Conservation (phyloP, 2,888 invertebrate genomes). For the Omphaloscelis lunosa region DNA sequence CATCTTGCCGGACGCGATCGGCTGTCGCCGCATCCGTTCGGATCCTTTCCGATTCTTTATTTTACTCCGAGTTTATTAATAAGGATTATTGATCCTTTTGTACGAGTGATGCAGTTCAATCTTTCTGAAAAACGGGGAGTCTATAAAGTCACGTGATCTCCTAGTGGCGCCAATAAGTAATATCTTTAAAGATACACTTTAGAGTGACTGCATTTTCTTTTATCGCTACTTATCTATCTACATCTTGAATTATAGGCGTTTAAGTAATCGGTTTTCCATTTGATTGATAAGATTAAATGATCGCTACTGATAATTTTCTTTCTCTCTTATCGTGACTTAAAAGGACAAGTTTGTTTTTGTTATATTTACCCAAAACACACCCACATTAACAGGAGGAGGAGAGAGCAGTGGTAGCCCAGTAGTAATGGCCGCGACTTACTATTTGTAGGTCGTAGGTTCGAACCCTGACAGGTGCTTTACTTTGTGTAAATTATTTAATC, state of each 20-base stretch:
- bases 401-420: too few species aligned
- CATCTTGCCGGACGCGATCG: too few species aligned
- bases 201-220: slow-evolving; percentile 9
- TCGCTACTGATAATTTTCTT: slow-evolving; percentile 1
- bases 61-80: not conserved
- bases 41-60: too few species aligned
- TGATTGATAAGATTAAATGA: slow-evolving; percentile 27
- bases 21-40: too few species aligned
- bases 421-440: too few species aligned
- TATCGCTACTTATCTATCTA: slow-evolving; percentile 38
- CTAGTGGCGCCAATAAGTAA: slow-evolving; percentile 40
- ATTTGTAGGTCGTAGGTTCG: too few species aligned
- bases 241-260: not conserved
- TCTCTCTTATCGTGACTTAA: slow-evolving; percentile 6
- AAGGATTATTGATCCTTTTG: not conserved
- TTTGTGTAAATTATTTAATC: too few species aligned
- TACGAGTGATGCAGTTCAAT: not conserved
- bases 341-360: slow-evolving; percentile 13
- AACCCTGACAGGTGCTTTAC: too few species aligned
- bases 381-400: not conserved
- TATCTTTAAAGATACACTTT: slow-evolving; percentile 29
- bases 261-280: slow-evolving; percentile 51
- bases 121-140: not conserved
- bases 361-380: not conserved
- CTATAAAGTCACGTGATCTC: slow-evolving; percentile 21